These are phyloP conservation scores for Timema podura DNA, from an alignment of 2,888 invertebrate genomes.

Conservation along the genomic window DNA sequence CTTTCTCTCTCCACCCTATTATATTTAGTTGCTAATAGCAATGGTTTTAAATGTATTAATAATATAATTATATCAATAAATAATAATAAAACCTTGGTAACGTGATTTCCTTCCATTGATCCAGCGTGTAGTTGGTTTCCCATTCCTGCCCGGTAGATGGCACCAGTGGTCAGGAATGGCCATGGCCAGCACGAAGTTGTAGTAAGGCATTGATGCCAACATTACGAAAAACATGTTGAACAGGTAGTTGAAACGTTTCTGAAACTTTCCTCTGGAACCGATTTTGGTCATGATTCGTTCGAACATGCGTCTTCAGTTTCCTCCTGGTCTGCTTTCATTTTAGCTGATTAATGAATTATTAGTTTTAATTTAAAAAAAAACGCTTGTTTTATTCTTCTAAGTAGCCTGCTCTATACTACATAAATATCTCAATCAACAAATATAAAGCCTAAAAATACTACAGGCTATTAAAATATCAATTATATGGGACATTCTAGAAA, in stretches of 20 bases:
- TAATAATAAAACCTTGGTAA: constrained; percentile 46
- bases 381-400: too few relatives aligned
- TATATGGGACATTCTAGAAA: too few relatives aligned
- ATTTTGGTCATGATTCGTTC: constrained; percentile 25
- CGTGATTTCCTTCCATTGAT: constrained; percentile 51
- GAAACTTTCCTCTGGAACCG: constrained; percentile 41
- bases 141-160: constrained; percentile 49
- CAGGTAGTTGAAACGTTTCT: constrained; percentile 48
- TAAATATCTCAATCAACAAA: too few relatives aligned
- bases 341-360: too few relatives aligned
- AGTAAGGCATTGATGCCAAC: constrained; percentile 50
- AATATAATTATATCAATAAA: neutral
- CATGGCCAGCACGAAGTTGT: constrained; percentile 53
- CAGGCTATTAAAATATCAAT: too few relatives aligned
- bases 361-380: too few relatives aligned
- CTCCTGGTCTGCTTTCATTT: too few relatives aligned
- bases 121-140: constrained; percentile 46
- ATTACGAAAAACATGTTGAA: constrained; percentile 49
- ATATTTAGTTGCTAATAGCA: neutral
- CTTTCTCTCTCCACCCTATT: too few relatives aligned
- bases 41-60: neutral
- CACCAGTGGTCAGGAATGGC: constrained; percentile 58
- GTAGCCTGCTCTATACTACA: too few relatives aligned
- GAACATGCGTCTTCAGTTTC: constrained; percentile 21
- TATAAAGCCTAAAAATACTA: too few relatives aligned